These are phyloP conservation scores for Cuniculus paca DNA, from an alignment of 2,797 vertebrate genomes.

Conservation along the genomic window DNA sequence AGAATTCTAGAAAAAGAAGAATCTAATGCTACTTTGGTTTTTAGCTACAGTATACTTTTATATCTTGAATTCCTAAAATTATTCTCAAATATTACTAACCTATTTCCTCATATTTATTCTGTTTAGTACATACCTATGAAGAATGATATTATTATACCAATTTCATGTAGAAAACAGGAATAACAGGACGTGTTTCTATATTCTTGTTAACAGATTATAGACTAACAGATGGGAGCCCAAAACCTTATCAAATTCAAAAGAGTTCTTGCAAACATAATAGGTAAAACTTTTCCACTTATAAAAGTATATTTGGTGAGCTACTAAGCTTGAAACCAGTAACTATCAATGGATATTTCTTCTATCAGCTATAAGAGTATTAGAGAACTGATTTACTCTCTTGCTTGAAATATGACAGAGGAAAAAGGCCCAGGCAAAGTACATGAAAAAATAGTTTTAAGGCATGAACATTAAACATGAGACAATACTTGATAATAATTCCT, in stretches of 20 bases:
- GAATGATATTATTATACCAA: neutral
- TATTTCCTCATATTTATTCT: slow-evolving; percentile 3
- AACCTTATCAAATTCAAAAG: slow-evolving; percentile 47
- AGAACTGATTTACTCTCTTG: slow-evolving; percentile 36
- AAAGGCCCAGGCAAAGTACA: neutral
- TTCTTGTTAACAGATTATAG: slow-evolving; percentile 39
- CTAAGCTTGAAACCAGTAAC: slow-evolving; percentile 49
- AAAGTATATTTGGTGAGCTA: slow-evolving; percentile 25
- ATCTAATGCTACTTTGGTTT: neutral
- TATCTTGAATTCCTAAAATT: slow-evolving; percentile 27
- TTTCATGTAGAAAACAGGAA: slow-evolving; percentile 37
- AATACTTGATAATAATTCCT: neutral
- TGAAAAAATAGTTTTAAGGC: neutral
- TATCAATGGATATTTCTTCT: slow-evolving; percentile 27
- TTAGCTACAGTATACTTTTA: slow-evolving; percentile 7
- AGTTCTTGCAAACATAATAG: slow-evolving; percentile 15
- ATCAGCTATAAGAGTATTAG: neutral
- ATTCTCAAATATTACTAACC: slow-evolving; percentile 16
- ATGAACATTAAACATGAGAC: neutral
- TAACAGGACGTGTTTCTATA: neutral
- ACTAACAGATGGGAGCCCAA: slow-evolving; percentile 23
- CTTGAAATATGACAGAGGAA: neutral
- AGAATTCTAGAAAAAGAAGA: slow-evolving; percentile 52
- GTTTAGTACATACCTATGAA: neutral
- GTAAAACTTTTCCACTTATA: slow-evolving; percentile 52